Base-by-base conservation (phyloP, 2,113 vertebrate species). In the Galeopterus variegatus region DNA sequence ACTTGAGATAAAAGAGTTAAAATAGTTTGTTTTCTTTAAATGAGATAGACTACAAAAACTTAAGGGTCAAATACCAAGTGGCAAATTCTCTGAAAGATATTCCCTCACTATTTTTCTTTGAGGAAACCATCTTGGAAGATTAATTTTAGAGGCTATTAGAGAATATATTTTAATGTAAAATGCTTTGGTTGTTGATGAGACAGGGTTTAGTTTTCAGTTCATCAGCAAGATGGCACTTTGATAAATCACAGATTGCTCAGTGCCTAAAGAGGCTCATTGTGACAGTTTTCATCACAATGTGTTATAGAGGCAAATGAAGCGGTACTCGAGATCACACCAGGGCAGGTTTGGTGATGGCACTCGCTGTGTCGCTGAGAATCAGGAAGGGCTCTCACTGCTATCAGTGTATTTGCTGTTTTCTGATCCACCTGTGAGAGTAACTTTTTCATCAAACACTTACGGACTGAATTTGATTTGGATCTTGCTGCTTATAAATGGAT, bases 151-250 rank as follows among this genome's bases (percentile, higher is more conserved):
- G 36, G 3, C 14, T 83, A 93, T 52, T 79, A 79, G 73, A 17
- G 6, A 94, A 95, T 21, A 2, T n/a, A 28, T 2, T 96, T 96
- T 97, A 90, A 92, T 60, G 48, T 5, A 79, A 95, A 97, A 67
- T 52, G 5, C 0, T 83, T 87, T 84, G 33, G 70, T 67, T 96
- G 88, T 90, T 97, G 95, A 95, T 50, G 88, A 96, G 50, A 86
- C 67, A 75, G 48, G 72, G 56, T 83, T 93, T 97, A 65, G 90
- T 97, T 94, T 93, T 92, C 88, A 97, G 92, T 89, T 97, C 96
- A 65, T 91, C 90, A 94, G 72, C 81, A 26, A 95, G 56, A 95
- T 94, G 4, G 75, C 23, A 75, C 81, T 96, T 97, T 77, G 15
- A 28, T 21, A 79, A 91, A 85, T 79, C 26, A 76, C 28, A 93